Base-by-base conservation (phyloP, 2,797 vertebrate genomes). In the Parotocinclus haroldoi region DNA sequence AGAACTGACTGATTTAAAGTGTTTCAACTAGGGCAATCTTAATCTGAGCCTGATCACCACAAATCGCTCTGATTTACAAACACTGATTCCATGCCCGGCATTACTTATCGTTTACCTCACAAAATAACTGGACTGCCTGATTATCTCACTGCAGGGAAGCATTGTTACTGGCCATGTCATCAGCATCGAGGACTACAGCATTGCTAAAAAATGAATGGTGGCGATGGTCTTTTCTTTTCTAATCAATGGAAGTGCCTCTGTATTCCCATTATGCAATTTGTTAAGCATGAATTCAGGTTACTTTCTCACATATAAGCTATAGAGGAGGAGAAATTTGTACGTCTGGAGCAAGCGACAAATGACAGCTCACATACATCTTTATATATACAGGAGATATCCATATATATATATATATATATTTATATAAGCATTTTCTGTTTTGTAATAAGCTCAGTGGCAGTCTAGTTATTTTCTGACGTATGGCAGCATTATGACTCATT, bases 381-480 rank as follows among this genome's bases (percentile, higher is more conserved):
- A 90, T 91, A 90, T 90, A 90, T 87, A 89, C 71, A 79, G 71
- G 76, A 80, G 74, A 81, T 79, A 76, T 78, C 86, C 84, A 89
- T 80, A 80, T 91, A 90, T 91, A 88, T 90, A 88, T 90, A 89
- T 90, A 89, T 80, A 80, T 91, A 90, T 91, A 88, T 90, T 88
- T 90, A 89, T 90, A 90, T 86, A 88, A 88, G 86, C 88, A 86
- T 89, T 80, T 85, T 84, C 82, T 80, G 48, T 89, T 87, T 84
- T 86, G 83, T 90, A 85, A 89, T 91, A 91, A 89, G 89, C 89
- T 92, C 85, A 83, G 86, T 88, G 89, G 89, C 90, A 92, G 90
- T 92, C 90, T 91, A 92, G 90, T 92, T 91, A 92, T 92, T 91
- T 92, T 91, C 86, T 91, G 89, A 90, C 89, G 87, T 86, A 80